A percentile compares a stretch with the other conserved stretches of the same genome.
These are phyloP conservation scores for Cyanoliseus patagonus DNA, from an alignment of 2,113 vertebrate genomes.

Conservation along the genomic window DNA sequence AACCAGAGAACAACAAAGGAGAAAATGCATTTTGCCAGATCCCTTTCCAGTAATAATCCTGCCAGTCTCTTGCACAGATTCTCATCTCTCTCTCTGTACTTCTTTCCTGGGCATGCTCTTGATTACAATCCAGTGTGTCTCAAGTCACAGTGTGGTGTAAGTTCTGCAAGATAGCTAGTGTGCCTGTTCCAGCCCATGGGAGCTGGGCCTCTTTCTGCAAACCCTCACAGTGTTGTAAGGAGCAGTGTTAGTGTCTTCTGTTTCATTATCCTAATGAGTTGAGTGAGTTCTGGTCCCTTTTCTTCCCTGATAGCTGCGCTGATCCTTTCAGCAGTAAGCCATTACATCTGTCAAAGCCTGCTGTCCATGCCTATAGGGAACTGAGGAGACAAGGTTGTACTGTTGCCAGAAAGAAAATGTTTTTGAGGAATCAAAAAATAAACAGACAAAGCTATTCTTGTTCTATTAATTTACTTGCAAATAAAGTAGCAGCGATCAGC, in stretches of 20 bases:
- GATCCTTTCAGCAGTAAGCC: background rate
- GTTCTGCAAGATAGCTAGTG: background rate
- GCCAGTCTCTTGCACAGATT: background rate
- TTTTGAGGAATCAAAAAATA: background rate
- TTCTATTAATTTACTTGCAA: constrained; percentile 25
- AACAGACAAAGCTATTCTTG: background rate
- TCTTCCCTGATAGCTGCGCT: background rate
- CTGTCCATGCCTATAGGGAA: background rate
- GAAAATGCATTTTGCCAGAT: background rate
- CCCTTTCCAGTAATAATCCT: background rate
- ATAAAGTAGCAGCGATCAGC: background rate
- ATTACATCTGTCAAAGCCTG: background rate
- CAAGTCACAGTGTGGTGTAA: background rate
- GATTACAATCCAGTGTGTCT: background rate
- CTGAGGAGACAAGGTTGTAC: background rate
- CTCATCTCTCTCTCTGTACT: background rate
- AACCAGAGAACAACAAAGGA: background rate
- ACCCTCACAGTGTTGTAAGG: background rate
- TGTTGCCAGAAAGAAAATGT: background rate
- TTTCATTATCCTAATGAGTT: background rate
- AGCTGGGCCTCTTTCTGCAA: background rate
- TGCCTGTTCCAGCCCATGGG: background rate
- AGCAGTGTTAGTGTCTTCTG: background rate
- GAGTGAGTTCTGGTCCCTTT: background rate
- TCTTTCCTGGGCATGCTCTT: background rate